These are phyloP conservation scores for Patagioenas fasciata DNA, from an alignment of 2,113 vertebrate species.

Conservation along the genomic window DNA sequence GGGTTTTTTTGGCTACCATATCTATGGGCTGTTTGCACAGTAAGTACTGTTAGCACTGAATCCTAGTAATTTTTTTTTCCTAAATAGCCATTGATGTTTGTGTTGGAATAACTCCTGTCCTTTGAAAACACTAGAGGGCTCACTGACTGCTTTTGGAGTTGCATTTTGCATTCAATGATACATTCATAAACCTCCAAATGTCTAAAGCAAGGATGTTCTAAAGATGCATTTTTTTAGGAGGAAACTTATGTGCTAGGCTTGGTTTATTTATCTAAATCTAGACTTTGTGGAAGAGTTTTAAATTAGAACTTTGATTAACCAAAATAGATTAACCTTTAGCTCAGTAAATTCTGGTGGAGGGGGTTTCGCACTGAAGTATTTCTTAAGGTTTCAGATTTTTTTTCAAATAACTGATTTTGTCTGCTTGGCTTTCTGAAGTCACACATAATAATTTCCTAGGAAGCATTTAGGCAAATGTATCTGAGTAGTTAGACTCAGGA, in stretches of 20 bases:
- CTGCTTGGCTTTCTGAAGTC: neutral
- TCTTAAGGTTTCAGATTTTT: neutral
- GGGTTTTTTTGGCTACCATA: accelerated
- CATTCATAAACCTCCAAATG: neutral
- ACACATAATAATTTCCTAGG: accelerated
- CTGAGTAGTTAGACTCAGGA: neutral
- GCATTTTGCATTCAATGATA: neutral
- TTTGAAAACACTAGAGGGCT: conserved; percentile 5
- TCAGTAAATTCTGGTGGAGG: neutral
- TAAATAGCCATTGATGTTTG: accelerated
- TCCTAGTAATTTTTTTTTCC: neutral
- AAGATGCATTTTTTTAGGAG: neutral
- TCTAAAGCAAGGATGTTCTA: neutral
- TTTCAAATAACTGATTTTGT: neutral
- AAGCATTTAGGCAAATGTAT: neutral
- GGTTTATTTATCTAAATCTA: neutral
- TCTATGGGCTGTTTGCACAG: neutral
- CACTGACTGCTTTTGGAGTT: neutral
- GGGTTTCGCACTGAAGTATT: neutral
- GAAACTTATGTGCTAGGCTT: neutral
- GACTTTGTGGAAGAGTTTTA: neutral
- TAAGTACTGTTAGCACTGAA: neutral
- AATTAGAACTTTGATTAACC: neutral
- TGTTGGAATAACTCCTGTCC: neutral
- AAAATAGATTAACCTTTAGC: neutral